Evolutionary conservation across 2,888 invertebrate genomes (phyloP).

Genomic region (Xestia c-nigrum): DNA sequence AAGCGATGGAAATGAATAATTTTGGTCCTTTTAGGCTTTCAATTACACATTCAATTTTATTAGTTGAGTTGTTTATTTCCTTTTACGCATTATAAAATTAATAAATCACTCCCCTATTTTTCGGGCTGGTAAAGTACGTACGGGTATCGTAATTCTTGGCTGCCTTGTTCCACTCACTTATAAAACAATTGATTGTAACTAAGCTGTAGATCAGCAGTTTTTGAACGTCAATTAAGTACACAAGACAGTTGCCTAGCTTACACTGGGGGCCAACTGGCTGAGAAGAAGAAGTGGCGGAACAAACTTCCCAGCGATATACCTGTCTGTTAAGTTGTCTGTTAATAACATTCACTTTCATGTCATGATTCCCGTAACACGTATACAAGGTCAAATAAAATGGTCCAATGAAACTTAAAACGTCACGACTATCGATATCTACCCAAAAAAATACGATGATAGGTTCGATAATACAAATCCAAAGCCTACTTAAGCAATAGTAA

Average conservation of each 20-base stretch:
- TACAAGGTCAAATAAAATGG: background rate
- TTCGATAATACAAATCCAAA: background rate
- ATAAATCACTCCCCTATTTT: background rate
- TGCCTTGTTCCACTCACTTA: background rate
- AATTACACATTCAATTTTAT: background rate
- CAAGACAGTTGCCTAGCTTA: no score
- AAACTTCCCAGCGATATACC: no score
- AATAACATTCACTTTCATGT: background rate
- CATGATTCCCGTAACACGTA: background rate
- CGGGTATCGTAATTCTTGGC: background rate
- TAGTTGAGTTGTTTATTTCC: background rate
- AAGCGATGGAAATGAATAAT: slow-evolving; percentile 1
- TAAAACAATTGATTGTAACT: no score
- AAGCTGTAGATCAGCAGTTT: no score
- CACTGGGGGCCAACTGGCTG: no score
- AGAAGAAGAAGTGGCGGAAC: no score
- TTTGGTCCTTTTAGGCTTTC: background rate
- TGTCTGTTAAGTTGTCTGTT: no score
- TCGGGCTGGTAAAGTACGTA: background rate
- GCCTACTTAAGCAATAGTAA: background rate
- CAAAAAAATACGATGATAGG: background rate
- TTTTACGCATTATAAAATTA: background rate
- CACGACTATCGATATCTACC: background rate
- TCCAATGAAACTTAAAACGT: background rate
- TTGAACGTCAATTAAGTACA: no score